Base-by-base conservation (phyloP, 2,888 invertebrate species). In the Odontocerum albicorne region DNA sequence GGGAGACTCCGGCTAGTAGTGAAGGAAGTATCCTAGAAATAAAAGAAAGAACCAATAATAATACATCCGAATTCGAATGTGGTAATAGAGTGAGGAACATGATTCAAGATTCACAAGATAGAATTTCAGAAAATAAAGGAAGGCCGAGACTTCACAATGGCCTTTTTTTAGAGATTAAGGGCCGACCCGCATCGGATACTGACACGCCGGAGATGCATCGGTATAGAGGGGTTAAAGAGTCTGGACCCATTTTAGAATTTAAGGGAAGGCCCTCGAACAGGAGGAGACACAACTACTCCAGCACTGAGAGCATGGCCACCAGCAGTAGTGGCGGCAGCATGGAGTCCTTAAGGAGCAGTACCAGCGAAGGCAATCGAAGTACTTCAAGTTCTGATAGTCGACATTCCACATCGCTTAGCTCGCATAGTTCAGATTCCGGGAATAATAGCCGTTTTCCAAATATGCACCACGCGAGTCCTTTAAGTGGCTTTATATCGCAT, bases 311-410 rank as follows among this genome's bases (percentile, higher is more conserved):
- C 70, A 90, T 92, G 84, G 90, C 90, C 22, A 90, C 90, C 4
- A 91, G 90, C 66, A 90, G 90, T 72, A 90, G 90, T 67, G 90
- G 89, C 45, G 90, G 90, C 36, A 92, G 92, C 70, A 87, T 92
- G 86, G 92, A 92, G 68, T 92, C 92, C 50, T 74, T 92, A 60
- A 82, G 90, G 60, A 91, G 91, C 72, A 90, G 90, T 69, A 91
- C 90, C 53, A 92, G 92, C 69, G 92, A 92, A 71, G 91, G 90
- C 21, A 91, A 90, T 67, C 79, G 90, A 64, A 92, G 91, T 67
- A 90, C 89, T 52, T 88, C 88, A 67, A 91, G 90, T 72, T 90
- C 89, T 45, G 91, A 90, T 67, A 90, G 90, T 69, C 82, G 88
- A 44, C 88, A 88, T 68, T 91, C 91, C 59, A 88, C 88, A 39